These are phyloP conservation scores for Drosophila quadrilineata DNA, from an alignment of 1,140 invertebrate species.

Conservation along the genomic window DNA sequence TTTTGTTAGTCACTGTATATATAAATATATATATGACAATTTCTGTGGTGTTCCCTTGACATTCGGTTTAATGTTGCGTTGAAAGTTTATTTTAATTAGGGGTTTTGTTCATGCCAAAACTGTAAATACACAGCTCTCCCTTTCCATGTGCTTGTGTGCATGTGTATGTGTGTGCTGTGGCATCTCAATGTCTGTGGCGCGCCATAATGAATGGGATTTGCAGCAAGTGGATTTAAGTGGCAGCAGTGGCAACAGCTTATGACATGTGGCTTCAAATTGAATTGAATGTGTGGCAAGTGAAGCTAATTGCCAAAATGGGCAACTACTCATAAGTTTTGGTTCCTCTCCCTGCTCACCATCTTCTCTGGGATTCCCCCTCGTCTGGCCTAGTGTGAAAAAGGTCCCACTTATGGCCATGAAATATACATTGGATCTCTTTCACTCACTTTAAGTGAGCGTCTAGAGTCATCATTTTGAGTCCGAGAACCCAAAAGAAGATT, in stretches of 20 bases:
- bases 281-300: slow-evolving; percentile 1
- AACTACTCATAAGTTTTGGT: no score
- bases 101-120: slow-evolving; percentile 19
- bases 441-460: no score
- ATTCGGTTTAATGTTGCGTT: slow-evolving; percentile 44
- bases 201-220: slow-evolving; percentile 36
- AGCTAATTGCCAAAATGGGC: slow-evolving; percentile 22
- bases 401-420: no score
- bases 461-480: no score
- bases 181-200: neutral
- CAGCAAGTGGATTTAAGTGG: slow-evolving; percentile 14
- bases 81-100: slow-evolving; percentile 57
- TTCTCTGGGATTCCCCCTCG: no score
- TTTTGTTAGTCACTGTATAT: slow-evolving; percentile 33
- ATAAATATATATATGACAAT: slow-evolving; percentile 29
- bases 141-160: neutral
- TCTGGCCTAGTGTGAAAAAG: neutral
- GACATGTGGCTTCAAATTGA: slow-evolving; percentile 16
- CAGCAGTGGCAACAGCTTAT: slow-evolving; percentile 9
- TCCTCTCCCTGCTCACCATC: no score
- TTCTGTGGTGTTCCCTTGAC: slow-evolving; percentile 31
- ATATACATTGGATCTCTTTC: no score
- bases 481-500: neutral
- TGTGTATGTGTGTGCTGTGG: neutral
- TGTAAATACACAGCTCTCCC: neutral